A percentile compares a stretch with the other conserved stretches of the same genome.
Evolutionary conservation across 1,140 invertebrate species (phyloP).

Genomic region (Calliphora vicina): DNA sequence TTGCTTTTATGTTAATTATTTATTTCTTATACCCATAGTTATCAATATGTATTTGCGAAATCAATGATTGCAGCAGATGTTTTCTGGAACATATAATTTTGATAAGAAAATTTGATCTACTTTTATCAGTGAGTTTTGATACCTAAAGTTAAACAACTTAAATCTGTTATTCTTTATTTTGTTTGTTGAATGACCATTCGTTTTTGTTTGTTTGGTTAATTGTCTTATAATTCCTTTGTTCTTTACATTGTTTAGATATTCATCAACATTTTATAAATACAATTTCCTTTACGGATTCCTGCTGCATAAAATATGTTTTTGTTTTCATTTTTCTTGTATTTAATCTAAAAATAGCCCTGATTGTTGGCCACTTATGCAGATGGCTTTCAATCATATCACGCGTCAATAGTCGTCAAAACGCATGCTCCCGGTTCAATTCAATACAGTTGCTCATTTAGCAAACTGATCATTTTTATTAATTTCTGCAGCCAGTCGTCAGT

Average conservation of each 20-base stretch:
- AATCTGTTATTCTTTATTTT: too few species aligned
- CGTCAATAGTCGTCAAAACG: neutral
- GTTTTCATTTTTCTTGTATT: neutral
- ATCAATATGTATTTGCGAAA: too few species aligned
- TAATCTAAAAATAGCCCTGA: neutral
- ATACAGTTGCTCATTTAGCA: neutral
- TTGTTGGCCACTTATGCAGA: constrained; percentile 25
- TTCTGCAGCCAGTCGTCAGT: neutral
- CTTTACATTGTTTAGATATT: neutral
- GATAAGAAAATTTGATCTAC: too few species aligned
- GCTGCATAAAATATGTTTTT: neutral
- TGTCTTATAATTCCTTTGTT: neutral
- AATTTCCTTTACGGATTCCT: neutral
- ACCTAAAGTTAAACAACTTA: too few species aligned
- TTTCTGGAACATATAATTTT: too few species aligned
- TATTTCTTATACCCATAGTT: too few species aligned
- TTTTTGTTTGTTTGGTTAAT: neutral
- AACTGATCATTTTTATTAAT: neutral
- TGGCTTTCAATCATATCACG: constrained; percentile 13
- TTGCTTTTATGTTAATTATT: too few species aligned
- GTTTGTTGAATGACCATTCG: too few species aligned
- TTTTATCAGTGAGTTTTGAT: too few species aligned
- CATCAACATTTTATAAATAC: neutral
- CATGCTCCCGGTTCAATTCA: neutral
- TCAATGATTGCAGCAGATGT: too few species aligned